phyloP scores from a whole-genome alignment of 2,888 invertebrate species.

The Mactromeris polynyma region DNA sequence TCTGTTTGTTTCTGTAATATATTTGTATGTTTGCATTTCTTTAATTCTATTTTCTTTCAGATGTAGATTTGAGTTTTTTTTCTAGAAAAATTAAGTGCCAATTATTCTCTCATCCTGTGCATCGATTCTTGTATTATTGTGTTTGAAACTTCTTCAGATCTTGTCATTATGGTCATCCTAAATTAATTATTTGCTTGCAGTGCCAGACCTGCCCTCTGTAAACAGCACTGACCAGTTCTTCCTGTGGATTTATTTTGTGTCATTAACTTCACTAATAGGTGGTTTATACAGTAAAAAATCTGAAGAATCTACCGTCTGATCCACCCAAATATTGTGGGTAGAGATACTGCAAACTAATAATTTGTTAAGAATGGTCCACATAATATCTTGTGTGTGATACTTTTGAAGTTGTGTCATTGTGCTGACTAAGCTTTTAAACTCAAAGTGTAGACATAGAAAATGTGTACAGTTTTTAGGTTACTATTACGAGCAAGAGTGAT shows the following conservation, averaged over 20 bases:
- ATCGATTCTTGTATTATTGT: neutral
- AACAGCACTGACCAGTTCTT: no score
- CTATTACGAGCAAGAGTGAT: no score
- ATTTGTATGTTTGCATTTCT: slow-evolving; percentile 8
- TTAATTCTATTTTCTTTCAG: slow-evolving; percentile 11
- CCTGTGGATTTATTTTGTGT: no score
- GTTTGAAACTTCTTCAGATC: neutral
- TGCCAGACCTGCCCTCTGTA: no score
- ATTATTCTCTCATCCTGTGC: neutral
- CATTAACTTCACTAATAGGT: no score
- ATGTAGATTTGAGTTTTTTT: neutral
- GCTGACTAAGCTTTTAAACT: neutral
- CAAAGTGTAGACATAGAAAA: neutral
- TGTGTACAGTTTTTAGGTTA: neutral
- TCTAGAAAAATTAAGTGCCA: neutral
- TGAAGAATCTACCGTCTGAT: no score
- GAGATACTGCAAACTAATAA: no score
- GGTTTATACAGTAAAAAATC: no score
- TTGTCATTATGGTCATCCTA: neutral
- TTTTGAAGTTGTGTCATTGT: neutral
- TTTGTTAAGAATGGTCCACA: no score
- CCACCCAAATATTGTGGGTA: no score
- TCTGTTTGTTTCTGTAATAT: neutral
- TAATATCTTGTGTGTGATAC: neutral
- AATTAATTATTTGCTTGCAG: no score